Evolutionary conservation across 1,140 invertebrate genomes (phyloP).

Genomic region (Megathymus violae): DNA sequence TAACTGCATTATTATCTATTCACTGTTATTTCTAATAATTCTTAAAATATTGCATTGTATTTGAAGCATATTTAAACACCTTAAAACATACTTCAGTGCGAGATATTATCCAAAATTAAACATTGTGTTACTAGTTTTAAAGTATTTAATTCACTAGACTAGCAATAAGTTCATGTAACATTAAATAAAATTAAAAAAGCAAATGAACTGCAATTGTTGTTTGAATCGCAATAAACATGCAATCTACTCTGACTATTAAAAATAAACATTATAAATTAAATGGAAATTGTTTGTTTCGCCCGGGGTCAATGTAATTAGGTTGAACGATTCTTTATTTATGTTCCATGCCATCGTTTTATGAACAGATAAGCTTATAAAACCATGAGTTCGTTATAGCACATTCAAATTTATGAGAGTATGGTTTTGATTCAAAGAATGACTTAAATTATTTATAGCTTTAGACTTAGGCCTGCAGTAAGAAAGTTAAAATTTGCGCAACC

Average conservation of each 20-base stretch:
- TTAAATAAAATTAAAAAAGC: neutral
- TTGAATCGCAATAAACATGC: conserved; percentile 45
- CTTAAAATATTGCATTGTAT: too few species aligned
- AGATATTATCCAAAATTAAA: too few species aligned
- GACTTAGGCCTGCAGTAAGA: neutral
- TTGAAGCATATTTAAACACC: too few species aligned
- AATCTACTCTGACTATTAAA: conserved; percentile 60
- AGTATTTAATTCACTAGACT: neutral
- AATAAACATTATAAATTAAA: conserved; percentile 68
- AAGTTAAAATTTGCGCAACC: too few species aligned
- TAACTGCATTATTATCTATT: too few species aligned
- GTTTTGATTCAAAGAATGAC: conserved; percentile 24
- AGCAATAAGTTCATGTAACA: neutral
- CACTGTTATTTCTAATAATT: too few species aligned
- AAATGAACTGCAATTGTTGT: neutral
- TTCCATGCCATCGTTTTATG: conserved; percentile 32
- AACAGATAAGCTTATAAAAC: conserved; percentile 33
- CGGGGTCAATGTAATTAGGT: conserved; percentile 62
- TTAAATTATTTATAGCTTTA: conserved; percentile 10
- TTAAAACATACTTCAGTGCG: too few species aligned
- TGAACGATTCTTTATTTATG: conserved; percentile 57
- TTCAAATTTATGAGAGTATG: conserved; percentile 21
- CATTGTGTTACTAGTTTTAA: neutral
- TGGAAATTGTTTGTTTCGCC: conserved; percentile 64
- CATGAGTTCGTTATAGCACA: conserved; percentile 27